Evolutionary conservation across 2,113 vertebrate species (phyloP).

Genomic region (Clarias batrachus): DNA sequence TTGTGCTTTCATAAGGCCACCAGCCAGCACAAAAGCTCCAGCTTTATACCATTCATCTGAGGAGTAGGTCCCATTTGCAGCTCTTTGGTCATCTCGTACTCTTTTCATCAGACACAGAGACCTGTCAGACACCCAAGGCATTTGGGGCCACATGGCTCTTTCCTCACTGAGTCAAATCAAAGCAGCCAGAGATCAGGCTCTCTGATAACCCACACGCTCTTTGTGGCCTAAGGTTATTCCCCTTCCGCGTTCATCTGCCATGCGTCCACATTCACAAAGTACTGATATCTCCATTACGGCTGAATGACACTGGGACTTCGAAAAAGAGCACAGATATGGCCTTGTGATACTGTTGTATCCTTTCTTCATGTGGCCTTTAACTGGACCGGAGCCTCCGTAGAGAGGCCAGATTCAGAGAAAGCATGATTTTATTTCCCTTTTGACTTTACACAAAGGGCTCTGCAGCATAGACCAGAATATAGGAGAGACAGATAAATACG

Average conservation of each 20-base stretch:
- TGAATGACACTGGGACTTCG: slow-evolving; percentile 24
- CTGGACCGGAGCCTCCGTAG: slow-evolving; percentile 13
- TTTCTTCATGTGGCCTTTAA: slow-evolving; percentile 49
- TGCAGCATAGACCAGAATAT: neutral
- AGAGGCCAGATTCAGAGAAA: slow-evolving; percentile 37
- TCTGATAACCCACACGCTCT: slow-evolving; percentile 47
- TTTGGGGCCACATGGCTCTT: slow-evolving; percentile 20
- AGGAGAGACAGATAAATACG: neutral
- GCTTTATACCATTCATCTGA: slow-evolving; percentile 43
- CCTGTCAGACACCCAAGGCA: slow-evolving; percentile 33
- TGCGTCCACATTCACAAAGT: slow-evolving; percentile 13
- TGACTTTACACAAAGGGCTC: slow-evolving; percentile 29
- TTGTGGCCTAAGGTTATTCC: slow-evolving; percentile 54
- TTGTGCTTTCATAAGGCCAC: slow-evolving; percentile 53
- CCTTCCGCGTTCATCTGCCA: slow-evolving; percentile 35
- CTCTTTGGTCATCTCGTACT: slow-evolving; percentile 28
- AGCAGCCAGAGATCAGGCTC: slow-evolving; percentile 43
- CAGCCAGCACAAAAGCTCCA: slow-evolving; percentile 39
- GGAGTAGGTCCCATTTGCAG: slow-evolving; percentile 33
- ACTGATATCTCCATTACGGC: slow-evolving; percentile 43
- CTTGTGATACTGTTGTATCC: slow-evolving; percentile 35
- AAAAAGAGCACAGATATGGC: slow-evolving; percentile 45
- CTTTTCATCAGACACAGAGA: slow-evolving; percentile 50
- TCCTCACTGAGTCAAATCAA: slow-evolving; percentile 39
- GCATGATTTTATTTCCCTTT: neutral